Base-by-base conservation (phyloP, 1,140 invertebrate genomes). In the Drosophila melanica region DNA sequence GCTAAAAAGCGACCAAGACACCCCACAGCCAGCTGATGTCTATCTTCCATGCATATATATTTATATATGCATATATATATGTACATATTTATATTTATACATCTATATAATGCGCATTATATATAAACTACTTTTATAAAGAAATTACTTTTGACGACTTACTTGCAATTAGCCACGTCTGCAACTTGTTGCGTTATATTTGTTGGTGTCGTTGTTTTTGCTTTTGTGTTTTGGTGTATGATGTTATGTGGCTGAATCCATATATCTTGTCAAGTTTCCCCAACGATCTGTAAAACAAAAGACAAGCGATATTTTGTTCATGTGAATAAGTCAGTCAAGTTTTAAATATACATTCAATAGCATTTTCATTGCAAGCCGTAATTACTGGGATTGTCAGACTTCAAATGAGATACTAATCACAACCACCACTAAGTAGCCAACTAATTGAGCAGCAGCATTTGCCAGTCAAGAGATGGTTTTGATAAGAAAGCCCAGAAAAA, bases 261-360 rank as follows among this genome's bases (percentile, higher is more conserved):
- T 76, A 72, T 58, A 50, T 76, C 60, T 47, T 65, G 74, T 50
- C 64, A 42, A 66, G 48, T 37, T 53, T 66, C 37, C 51, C 18
- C 33, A 76, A 66, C 66, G 81, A 85, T 75, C 81, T 85, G 75
- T 58, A 77, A 84, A 58, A 73, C 53, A 77, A 79, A 58, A 63
- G 37, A 54, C 44, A 75, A 71, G 27, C 20, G 14, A 48, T 30
- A 48, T 39, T 30, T 51, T 44, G 6, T 33, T 58, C 35, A 67
- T 59, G 44, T 45, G 14, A n/a, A 33, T 58, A 20, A 39, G 12
- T 50, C 20, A 50, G n/a, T 44, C n/a, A 41, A 39, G 10, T 39
- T 39, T 14, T 4, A 47, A 41, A 54, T 47, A 53, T 42, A 50
- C 11, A 64, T 11, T 2, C 27, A 20, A 45, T 20, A 20, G 14